phyloP scores from a whole-genome alignment of 2,888 invertebrate genomes.

The Xylocampa areola region DNA sequence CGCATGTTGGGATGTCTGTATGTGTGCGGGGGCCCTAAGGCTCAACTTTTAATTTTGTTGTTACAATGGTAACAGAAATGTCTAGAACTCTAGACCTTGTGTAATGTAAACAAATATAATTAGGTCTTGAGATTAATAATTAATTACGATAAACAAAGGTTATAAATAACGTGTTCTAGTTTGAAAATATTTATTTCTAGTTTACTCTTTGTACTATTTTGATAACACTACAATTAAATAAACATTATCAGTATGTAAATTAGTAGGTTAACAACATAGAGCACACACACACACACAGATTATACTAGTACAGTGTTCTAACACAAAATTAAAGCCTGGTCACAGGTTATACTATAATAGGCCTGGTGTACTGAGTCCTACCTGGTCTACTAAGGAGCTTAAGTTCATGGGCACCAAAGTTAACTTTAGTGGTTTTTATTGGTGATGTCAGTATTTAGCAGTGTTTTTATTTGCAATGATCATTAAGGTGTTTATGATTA shows the following conservation, averaged over 20 bases:
- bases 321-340: too few species aligned
- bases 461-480: neutral
- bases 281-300: too few species aligned
- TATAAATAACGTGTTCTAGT: constrained; percentile 43
- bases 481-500: neutral
- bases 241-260: constrained; percentile 17
- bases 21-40: too few species aligned
- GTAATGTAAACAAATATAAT: constrained; percentile 21
- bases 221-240: constrained; percentile 28
- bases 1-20: too few species aligned
- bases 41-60: too few species aligned
- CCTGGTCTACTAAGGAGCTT: too few species aligned
- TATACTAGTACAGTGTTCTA: too few species aligned
- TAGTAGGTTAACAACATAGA: constrained; percentile 6
- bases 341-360: too few species aligned
- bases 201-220: constrained; percentile 23
- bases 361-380: too few species aligned
- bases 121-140: constrained; percentile 19
- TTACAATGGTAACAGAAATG: too few species aligned
- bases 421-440: too few species aligned
- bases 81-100: neutral
- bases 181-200: constrained; percentile 23
- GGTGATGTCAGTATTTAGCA: neutral
- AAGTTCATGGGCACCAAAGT: too few species aligned
- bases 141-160: constrained; percentile 22